Base-by-base conservation (phyloP, 2,888 invertebrate species). In the Pecten maximus region DNA sequence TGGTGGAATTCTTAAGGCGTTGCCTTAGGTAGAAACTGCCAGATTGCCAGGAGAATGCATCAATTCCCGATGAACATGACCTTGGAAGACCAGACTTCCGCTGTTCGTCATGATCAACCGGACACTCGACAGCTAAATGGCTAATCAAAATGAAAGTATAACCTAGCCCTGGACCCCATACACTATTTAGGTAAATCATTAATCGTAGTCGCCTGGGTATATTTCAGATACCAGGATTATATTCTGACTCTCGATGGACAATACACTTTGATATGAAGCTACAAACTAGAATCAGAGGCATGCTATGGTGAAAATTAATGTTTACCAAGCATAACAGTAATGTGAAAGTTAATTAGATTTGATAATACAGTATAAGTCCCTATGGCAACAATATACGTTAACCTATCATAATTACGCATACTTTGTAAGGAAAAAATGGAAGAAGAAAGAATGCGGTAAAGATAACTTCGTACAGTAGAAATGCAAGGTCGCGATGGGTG, bases 101-200 rank as follows among this genome's bases (percentile, higher is more conserved):
- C 74, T 74, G 74, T 74, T 28, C 74, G 28, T 74, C 74, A 74
- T 74, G 74, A 74, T 74, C 74, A 74, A 28, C 74, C 74, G 35
- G 35, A 35, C 28, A 35, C 4, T 74, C 35, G 74, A 74, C 74
- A 74, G 74, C 74, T 74, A 74, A 74, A 74, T 74, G 74, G 74
- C 74, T 35, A 28, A 74, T 74, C 74, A 74, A 74, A 74, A 35
- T 35, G 35, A 35, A 10, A 35, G 74, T 12, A 74, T 74, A 74
- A 28, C 74, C 74, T 28, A 74, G 35, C 15, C 44, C 35, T 10
- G 35, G 74, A 28, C 28, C 74, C 35, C 35, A 74, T 35, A 74
- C 74, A 74, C 74, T 15, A 35, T 35, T 74, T 15, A 35, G 74
- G 74, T 28, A 35, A 35, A 74, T 74, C 15, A 28, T 35, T 1